Evolutionary conservation across 1,140 invertebrate species (phyloP).

Genomic region (Lamellibrachia luymesi): DNA sequence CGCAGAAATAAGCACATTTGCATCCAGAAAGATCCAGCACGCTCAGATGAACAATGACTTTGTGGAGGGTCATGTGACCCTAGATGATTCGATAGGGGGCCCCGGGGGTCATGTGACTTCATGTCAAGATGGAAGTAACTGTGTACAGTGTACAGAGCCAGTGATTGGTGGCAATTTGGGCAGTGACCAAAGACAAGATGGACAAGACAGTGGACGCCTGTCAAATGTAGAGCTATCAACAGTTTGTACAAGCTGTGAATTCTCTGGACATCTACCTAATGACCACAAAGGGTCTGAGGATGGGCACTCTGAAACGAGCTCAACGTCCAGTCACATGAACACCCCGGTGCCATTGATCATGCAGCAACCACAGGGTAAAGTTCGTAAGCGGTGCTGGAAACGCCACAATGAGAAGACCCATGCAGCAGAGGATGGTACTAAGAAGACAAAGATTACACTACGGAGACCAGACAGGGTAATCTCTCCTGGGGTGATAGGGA

Average conservation of each 20-base stretch:
- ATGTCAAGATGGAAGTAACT: not conserved
- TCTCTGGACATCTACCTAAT: not conserved
- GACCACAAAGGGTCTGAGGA: not conserved
- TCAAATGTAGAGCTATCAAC: not conserved
- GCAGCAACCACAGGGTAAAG: not conserved
- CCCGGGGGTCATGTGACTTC: not conserved
- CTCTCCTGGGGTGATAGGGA: not conserved
- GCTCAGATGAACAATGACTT: not conserved
- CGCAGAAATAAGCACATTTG: not conserved
- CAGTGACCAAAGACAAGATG: not conserved
- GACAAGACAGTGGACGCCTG: not conserved
- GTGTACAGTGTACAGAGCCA: not conserved
- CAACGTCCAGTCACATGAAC: not conserved
- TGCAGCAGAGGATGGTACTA: not conserved
- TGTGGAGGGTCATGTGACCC: not conserved
- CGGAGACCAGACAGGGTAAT: not conserved
- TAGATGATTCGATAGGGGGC: no score
- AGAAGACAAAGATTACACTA: not conserved
- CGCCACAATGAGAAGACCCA: not conserved
- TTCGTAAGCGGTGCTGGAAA: not conserved
- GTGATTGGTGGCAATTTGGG: not conserved
- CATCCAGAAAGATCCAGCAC: not conserved
- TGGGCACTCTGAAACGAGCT: not conserved
- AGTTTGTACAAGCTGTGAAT: not conserved
- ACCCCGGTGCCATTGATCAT: not conserved